Base-by-base conservation (phyloP, 1,140 invertebrate species). In the Bactericera cockerelli region DNA sequence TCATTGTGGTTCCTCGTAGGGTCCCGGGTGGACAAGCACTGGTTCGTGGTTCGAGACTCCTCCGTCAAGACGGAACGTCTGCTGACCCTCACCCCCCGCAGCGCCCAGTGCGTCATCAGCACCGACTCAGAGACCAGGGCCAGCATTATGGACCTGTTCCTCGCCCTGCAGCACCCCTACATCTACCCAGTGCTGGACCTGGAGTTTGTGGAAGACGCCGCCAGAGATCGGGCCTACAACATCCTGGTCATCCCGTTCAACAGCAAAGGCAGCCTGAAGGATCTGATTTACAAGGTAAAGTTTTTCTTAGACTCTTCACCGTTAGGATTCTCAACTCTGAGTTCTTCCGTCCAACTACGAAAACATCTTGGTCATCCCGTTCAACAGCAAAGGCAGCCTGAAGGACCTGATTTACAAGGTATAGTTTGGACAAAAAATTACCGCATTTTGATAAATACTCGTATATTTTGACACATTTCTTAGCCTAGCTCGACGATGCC, bases 161-260 rank as follows among this genome's bases (percentile, higher is more conserved):
- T 87, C 55, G 82, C 85, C 2, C 76, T 93, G 4, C 89, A 93
- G 70, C 90, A 93, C 73, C 90, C 91, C 0, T 93, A 93, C 69
- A 87, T 94, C 58, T 89, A 89, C 72, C 89, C 90, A 0, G 81
- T 93, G 1, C 73, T 92, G 53, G 88, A 93, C 67, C 72, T 93
- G 59, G 88, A 89, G 62, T 79, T 81, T 69, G 65, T 64, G 19
- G 65, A 70, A n/a, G 60, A 66, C 66, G 60, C 55, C 2, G 77
- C 81, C 58, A 73, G 71, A 61, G 72, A 73, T 58, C 70, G 77
- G 63, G 71, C 76, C 62, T 79, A 80, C 71, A 79, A 83, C 6
- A 76, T 88, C 21, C 73, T 86, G 11, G 80, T 93, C 1, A 80
- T 86, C 62, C 90, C 89, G 0, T 84, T 90, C 61, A 91, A 89